Conservation (phyloP, 2,113 vertebrate genomes). For the Gymnorhina tibicen region DNA sequence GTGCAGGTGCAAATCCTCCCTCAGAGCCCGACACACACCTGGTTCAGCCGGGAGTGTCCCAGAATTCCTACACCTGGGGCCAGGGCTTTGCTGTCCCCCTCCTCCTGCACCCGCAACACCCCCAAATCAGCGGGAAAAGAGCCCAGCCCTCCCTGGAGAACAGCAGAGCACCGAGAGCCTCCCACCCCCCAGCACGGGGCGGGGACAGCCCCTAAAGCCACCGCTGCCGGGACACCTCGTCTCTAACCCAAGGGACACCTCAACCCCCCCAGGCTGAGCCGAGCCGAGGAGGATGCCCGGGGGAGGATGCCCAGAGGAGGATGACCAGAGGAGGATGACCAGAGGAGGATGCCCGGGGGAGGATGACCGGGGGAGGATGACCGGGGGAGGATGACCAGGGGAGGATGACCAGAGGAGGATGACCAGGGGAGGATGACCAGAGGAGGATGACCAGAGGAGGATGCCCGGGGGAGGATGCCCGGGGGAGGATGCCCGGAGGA, state of each 20-base stretch:
- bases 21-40: accelerated
- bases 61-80: background rate
- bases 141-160: too few relatives aligned
- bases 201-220: background rate
- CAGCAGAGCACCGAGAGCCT: background rate
- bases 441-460: too few relatives aligned
- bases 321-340: too few relatives aligned
- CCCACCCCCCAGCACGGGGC: background rate
- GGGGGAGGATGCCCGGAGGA: too few relatives aligned
- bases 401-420: too few relatives aligned
- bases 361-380: background rate
- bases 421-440: too few relatives aligned
- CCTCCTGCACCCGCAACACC: background rate
- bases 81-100: background rate
- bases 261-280: accelerated
- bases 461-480: too few relatives aligned
- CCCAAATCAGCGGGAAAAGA: background rate
- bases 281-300: too few relatives aligned
- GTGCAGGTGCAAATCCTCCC: background rate
- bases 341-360: background rate
- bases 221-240: background rate
- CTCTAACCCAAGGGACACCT: background rate
- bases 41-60: background rate
- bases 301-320: background rate
- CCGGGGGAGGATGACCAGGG: background rate